These are phyloP conservation scores for Nephrocerus scutellatus DNA, from an alignment of 2,888 invertebrate species.

Conservation along the genomic window DNA sequence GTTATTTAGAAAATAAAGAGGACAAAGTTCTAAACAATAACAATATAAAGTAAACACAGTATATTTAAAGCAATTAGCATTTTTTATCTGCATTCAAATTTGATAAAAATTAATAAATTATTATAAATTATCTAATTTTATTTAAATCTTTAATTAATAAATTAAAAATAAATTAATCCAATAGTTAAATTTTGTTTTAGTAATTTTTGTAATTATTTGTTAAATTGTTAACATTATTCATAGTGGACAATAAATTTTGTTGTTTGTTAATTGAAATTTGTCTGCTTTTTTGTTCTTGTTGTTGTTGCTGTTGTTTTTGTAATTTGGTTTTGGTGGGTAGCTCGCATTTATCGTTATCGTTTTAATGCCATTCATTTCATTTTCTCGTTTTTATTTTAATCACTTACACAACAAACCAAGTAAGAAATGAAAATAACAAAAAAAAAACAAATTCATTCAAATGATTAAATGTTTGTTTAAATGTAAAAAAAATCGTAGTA, in stretches of 20 bases:
- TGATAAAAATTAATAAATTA: too few species aligned
- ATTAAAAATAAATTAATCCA: constrained; percentile 1
- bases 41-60: constrained; percentile 18
- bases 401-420: too few species aligned
- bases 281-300: constrained; percentile 13
- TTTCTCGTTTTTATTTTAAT: constrained; percentile 10
- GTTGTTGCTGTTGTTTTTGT: constrained; percentile 7
- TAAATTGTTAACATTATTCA: constrained; percentile 22
- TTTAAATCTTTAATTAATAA: not conserved
- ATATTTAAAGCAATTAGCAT: constrained; percentile 9
- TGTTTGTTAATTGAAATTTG: constrained; percentile 16
- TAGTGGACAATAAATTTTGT: constrained; percentile 17
- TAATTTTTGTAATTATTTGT: constrained; percentile 19
- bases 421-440: too few species aligned
- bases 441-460: constrained; percentile 10
- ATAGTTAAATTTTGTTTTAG: constrained; percentile 16
- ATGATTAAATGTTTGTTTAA: constrained; percentile 16
- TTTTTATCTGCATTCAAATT: too few species aligned
- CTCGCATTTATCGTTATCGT: constrained; percentile 23
- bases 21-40: constrained; percentile 16
- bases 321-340: constrained; percentile 25
- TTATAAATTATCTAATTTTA: not conserved
- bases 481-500: constrained; percentile 7
- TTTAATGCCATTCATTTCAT: constrained; percentile 25
- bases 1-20: constrained; percentile 15